phyloP scores from a whole-genome alignment of 2,113 vertebrate genomes.

The Helogale parvula region DNA sequence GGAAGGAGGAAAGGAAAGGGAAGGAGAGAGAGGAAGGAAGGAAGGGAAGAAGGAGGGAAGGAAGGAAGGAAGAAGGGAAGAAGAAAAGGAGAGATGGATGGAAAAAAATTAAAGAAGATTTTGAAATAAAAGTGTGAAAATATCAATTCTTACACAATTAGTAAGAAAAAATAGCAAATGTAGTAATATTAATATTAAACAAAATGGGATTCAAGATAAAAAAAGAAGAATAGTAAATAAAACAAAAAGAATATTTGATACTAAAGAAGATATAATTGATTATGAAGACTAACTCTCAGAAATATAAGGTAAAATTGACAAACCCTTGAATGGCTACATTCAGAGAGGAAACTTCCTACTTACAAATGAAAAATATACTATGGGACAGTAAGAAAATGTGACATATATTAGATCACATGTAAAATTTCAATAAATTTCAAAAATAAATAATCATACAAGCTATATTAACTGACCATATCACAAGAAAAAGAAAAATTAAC shows the following conservation, averaged over 20 bases:
- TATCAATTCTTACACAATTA: not conserved
- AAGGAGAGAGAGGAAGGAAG: not conserved
- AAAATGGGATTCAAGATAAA: not conserved
- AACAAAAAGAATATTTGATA: not conserved
- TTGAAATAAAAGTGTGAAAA: not conserved
- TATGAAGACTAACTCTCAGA: slow-evolving; percentile 8
- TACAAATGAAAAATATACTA: slow-evolving; percentile 10
- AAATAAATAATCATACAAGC: not conserved
- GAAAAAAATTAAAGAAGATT: not conserved
- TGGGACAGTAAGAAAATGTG: not conserved
- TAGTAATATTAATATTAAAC: slow-evolving; percentile 17
- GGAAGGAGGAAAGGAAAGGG: no score
- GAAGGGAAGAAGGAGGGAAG: no score
- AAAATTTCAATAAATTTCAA: slow-evolving; percentile 13
- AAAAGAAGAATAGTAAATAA: not conserved
- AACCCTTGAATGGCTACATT: not conserved
- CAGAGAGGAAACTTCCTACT: not conserved
- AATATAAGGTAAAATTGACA: slow-evolving; percentile 14
- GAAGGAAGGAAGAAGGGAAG: not conserved
- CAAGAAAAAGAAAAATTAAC: slow-evolving; percentile 5
- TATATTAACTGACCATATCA: not conserved
- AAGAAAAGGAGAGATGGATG: no score
- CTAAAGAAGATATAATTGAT: not conserved
- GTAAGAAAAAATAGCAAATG: not conserved
- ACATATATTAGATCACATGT: not conserved